These are phyloP conservation scores for Ambastaia sidthimunki DNA, from an alignment of 2,797 vertebrate species.

Conservation along the genomic window DNA sequence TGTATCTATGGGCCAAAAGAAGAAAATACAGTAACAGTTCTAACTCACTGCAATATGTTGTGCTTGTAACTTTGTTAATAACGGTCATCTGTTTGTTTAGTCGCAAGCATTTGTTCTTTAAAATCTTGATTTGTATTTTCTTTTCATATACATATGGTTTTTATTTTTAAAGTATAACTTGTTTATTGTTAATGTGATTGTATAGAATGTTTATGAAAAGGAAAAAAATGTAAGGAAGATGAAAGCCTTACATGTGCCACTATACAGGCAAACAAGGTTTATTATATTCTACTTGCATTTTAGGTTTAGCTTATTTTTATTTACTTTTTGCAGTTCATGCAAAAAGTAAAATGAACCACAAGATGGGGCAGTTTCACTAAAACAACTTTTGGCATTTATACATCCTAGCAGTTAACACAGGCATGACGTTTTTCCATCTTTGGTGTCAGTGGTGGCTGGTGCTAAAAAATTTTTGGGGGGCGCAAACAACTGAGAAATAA, in stretches of 20 bases:
- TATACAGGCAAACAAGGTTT: slow-evolving; percentile 80
- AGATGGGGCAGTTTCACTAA: slow-evolving; percentile 1
- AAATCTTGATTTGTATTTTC: slow-evolving; percentile 41
- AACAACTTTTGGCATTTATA: neutral
- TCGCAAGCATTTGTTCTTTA: slow-evolving; percentile 66
- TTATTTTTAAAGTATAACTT: slow-evolving; percentile 93
- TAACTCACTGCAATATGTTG: slow-evolving; percentile 19
- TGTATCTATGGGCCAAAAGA: slow-evolving; percentile 47
- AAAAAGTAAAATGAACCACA: neutral
- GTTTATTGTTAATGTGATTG: slow-evolving; percentile 94
- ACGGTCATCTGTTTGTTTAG: slow-evolving; percentile 52
- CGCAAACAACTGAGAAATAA: too few species aligned
- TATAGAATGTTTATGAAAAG: slow-evolving; percentile 82
- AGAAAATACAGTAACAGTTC: slow-evolving; percentile 20
- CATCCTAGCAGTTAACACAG: too few species aligned
- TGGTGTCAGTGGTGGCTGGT: too few species aligned
- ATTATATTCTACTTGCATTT: slow-evolving; percentile 71
- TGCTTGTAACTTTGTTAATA: slow-evolving; percentile 27
- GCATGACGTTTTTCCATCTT: too few species aligned
- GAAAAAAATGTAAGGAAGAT: slow-evolving; percentile 62
- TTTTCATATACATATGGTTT: slow-evolving; percentile 85
- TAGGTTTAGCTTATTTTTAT: neutral
- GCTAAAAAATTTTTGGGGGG: too few species aligned
- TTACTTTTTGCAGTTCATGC: neutral
- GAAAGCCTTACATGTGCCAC: slow-evolving; percentile 86